Evolutionary conservation across 2,113 vertebrate species (phyloP).

Genomic region (Anas platyrhynchos): DNA sequence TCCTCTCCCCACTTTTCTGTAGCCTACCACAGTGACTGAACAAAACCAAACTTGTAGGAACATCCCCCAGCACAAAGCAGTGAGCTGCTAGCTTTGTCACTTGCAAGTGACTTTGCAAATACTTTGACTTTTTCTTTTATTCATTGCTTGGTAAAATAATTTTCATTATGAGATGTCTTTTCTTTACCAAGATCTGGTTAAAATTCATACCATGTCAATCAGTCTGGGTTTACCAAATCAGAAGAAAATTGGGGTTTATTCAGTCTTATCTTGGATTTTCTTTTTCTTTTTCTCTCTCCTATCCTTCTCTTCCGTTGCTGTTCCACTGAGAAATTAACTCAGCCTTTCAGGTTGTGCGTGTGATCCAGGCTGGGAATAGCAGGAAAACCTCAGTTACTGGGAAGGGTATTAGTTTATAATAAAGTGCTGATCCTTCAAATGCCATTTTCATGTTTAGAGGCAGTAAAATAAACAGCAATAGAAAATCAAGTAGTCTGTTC

Average conservation of each 20-base stretch:
- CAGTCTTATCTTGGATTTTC: background rate
- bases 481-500: background rate
- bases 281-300: background rate
- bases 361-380: background rate
- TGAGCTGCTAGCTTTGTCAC: background rate
- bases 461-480: constrained; percentile 12
- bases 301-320: background rate
- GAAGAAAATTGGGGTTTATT: background rate
- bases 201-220: background rate
- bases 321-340: constrained; percentile 50
- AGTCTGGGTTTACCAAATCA: background rate
- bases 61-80: background rate
- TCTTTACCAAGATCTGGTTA: background rate
- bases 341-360: background rate
- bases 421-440: constrained; percentile 25
- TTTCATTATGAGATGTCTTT: background rate
- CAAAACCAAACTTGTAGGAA: background rate
- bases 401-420: constrained; percentile 39
- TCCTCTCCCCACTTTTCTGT: background rate
- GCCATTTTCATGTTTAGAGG: constrained; percentile 3
- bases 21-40: background rate
- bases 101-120: background rate
- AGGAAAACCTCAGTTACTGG: constrained; percentile 2
- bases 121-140: background rate
- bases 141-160: background rate